These are phyloP conservation scores for Habrosyne pyritoides DNA, from an alignment of 2,888 invertebrate species.

Conservation along the genomic window DNA sequence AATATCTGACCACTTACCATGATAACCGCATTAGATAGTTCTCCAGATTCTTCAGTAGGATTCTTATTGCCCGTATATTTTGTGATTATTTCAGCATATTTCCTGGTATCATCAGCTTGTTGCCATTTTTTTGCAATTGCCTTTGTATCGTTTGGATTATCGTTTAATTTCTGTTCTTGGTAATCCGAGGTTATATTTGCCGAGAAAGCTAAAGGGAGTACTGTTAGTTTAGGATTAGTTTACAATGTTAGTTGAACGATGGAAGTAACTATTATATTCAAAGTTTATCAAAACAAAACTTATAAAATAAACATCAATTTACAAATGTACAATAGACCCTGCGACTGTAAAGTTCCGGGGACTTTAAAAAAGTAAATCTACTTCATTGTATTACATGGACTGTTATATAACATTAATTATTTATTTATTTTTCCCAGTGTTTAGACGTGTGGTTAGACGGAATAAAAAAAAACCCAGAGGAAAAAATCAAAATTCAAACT, in stretches of 20 bases:
- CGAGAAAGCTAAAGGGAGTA: conserved; percentile 28
- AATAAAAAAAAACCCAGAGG: too few relatives aligned
- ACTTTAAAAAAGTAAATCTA: too few relatives aligned
- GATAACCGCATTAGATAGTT: background rate
- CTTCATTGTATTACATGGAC: too few relatives aligned
- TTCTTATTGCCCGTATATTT: conserved; percentile 32
- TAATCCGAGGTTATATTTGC: conserved; percentile 37
- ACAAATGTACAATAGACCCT: too few relatives aligned
- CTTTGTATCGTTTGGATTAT: conserved; percentile 21
- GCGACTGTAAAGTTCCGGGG: too few relatives aligned
- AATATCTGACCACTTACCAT: background rate
- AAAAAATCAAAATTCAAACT: too few relatives aligned
- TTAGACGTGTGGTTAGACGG: too few relatives aligned
- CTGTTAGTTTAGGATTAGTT: too few relatives aligned
- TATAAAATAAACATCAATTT: background rate
- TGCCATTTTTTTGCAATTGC: conserved; percentile 50
- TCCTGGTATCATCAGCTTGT: conserved; percentile 48
- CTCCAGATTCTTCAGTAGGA: background rate
- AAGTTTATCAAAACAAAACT: background rate
- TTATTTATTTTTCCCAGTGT: too few relatives aligned
- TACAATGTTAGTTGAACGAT: background rate
- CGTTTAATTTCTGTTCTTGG: conserved; percentile 24
- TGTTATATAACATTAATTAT: too few relatives aligned
- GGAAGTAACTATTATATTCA: background rate
- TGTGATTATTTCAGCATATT: conserved; percentile 54